Evolutionary conservation across 1,140 invertebrate species (phyloP), one percentile per base, ranked within the genome.

Genomic region (Philotrypesis tridentata): DNA sequence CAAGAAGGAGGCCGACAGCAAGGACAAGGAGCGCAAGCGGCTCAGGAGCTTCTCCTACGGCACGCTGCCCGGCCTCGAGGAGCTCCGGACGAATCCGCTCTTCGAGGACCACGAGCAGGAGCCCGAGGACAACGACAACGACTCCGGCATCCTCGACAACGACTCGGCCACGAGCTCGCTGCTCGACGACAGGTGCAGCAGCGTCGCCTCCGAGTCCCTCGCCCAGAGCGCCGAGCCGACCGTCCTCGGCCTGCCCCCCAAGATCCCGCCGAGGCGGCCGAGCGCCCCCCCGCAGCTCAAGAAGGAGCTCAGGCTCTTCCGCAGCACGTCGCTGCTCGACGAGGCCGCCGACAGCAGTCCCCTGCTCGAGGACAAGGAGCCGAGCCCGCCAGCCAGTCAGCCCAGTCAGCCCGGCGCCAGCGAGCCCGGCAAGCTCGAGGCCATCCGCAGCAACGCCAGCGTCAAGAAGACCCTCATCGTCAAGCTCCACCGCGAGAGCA

Each of bases 31-130:
- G 0, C 93, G 93, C 84, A 93, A 93, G 27, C 94, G 95, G 89
- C 87, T 95, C 61, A 91, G 95, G 17, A 96, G 95, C 86, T 96
- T 96, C 86, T 96, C 95, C 0, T 96, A 96, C 83, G 95, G 95
- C 2, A 94, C 95, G 5, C 86, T 96, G 61, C 95, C 95, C 0
- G 95, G 95, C 1, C 89, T 96, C 72, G 95, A 95, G 79, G 95
- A 96, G 86, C 93, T 96, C 72, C 93, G 94, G 83, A 94, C 93
- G 84, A 93, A 93, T 80, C 94, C 93, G 2, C 91, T 93, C 70
- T 94, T 93, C 85, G 75, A 82, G 33, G 68, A 82, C n/a, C 94
- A 95, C 84, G 88, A 91, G 25, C 92, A 91, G 77, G 94, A 95
- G 17, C 43, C 55, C 23, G 67, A 79, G 23, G 71, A 79, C 40